Percentiles rank a stretch among this genome's conserved stretches.
Evolutionary conservation across 1,140 invertebrate genomes (phyloP).

Genomic region (Anastatus disparis): DNA sequence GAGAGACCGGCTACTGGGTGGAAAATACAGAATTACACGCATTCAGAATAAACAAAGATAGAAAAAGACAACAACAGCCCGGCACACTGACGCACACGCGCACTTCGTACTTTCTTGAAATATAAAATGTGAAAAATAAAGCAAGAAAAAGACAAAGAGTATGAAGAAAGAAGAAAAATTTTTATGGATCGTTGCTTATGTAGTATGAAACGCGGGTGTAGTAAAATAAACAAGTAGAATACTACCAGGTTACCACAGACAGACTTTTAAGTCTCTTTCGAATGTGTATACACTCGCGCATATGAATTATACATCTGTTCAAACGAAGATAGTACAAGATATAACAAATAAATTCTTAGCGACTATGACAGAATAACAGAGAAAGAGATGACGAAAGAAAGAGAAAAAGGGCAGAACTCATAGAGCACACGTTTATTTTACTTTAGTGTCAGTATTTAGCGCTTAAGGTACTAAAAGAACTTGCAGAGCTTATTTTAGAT

Average conservation of each 20-base stretch:
- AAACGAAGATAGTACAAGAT: too few relatives aligned
- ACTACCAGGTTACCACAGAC: conserved; percentile 29
- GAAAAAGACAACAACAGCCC: conserved; percentile 1
- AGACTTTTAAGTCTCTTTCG: conserved; percentile 36
- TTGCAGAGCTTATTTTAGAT: background rate
- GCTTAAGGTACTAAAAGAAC: too few relatives aligned
- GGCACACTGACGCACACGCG: conserved; percentile 1
- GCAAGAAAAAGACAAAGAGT: too few relatives aligned
- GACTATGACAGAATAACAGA: background rate
- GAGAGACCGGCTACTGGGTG: conserved; percentile 41
- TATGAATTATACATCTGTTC: too few relatives aligned
- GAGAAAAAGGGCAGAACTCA: background rate
- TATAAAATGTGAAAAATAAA: too few relatives aligned
- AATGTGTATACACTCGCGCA: too few relatives aligned
- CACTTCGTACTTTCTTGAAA: too few relatives aligned
- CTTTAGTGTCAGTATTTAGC: too few relatives aligned
- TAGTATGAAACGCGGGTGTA: background rate
- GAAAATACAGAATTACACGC: background rate
- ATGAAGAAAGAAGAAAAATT: too few relatives aligned
- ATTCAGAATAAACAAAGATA: background rate
- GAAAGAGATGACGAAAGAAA: background rate
- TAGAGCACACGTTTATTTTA: background rate
- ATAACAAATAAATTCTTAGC: too few relatives aligned
- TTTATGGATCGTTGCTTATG: too few relatives aligned
- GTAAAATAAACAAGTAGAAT: background rate